phyloP scores from a whole-genome alignment of 2,113 vertebrate genomes.

The Pedionomus torquatus region DNA sequence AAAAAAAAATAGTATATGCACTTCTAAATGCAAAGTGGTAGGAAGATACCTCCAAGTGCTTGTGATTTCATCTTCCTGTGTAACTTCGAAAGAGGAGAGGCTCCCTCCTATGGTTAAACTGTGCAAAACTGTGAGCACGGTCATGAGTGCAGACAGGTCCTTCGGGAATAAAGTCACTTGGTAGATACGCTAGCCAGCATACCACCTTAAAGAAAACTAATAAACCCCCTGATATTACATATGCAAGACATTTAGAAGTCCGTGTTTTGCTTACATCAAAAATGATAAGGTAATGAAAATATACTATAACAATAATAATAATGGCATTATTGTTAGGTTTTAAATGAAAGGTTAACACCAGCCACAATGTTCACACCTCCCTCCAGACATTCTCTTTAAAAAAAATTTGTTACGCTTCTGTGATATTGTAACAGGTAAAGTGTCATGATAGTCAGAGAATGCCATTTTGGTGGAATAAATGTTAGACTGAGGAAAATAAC shows the following conservation, averaged over 20 bases:
- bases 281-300: not conserved
- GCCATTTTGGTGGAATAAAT: not conserved
- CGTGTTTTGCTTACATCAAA: not conserved
- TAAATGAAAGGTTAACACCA: not conserved
- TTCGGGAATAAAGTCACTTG: not conserved
- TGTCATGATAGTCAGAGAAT: not conserved
- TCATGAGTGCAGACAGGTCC: accelerated
- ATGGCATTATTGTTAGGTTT: not conserved
- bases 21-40: not conserved
- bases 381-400: not conserved
- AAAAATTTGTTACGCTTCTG: not conserved
- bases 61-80: accelerated
- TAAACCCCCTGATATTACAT: not conserved
- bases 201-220: not conserved
- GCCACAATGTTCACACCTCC: not conserved
- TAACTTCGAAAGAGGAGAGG: not conserved
- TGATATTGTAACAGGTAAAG: not conserved
- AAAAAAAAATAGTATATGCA: not conserved
- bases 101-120: conserved; percentile 47
- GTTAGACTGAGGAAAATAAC: not conserved
- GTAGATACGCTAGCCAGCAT: not conserved
- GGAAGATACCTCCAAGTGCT: not conserved
- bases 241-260: not conserved
- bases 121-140: not conserved
- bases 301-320: not conserved